A percentile compares a stretch with the other conserved stretches of the same genome.
These are phyloP conservation scores for Epistrophe grossulariae DNA, from an alignment of 2,888 invertebrate genomes.

Conservation along the genomic window DNA sequence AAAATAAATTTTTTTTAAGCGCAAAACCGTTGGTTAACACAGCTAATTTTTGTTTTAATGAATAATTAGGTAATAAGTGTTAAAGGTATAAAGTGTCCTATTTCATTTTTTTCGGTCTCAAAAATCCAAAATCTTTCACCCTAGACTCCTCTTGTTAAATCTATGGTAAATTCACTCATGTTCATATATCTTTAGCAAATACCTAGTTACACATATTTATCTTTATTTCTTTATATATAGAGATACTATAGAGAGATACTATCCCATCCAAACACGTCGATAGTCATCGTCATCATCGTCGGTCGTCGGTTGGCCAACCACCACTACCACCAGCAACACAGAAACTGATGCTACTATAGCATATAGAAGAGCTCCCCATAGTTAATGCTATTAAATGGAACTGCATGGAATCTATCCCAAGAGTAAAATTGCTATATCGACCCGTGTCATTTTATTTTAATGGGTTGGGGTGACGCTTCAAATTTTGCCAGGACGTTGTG, in stretches of 20 bases:
- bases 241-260: neutral
- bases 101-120: too few species aligned
- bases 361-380: neutral
- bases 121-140: neutral
- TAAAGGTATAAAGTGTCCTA: too few species aligned
- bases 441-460: constrained; percentile 61
- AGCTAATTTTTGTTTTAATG: too few species aligned
- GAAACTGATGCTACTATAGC: neutral
- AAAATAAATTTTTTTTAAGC: too few species aligned
- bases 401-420: constrained; percentile 73
- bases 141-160: neutral
- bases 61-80: too few species aligned
- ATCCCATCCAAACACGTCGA: constrained; percentile 21
- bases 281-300: neutral
- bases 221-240: neutral
- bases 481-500: constrained; percentile 2
- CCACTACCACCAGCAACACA: neutral
- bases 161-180: neutral
- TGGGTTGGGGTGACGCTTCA: constrained; percentile 39
- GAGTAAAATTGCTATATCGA: constrained; percentile 74
- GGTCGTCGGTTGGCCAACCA: neutral
- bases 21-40: too few species aligned
- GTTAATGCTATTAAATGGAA: constrained; percentile 71
- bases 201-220: neutral
- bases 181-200: neutral